phyloP scores from a whole-genome alignment of 2,113 vertebrate species.

The Apistogramma diplotaenia region DNA sequence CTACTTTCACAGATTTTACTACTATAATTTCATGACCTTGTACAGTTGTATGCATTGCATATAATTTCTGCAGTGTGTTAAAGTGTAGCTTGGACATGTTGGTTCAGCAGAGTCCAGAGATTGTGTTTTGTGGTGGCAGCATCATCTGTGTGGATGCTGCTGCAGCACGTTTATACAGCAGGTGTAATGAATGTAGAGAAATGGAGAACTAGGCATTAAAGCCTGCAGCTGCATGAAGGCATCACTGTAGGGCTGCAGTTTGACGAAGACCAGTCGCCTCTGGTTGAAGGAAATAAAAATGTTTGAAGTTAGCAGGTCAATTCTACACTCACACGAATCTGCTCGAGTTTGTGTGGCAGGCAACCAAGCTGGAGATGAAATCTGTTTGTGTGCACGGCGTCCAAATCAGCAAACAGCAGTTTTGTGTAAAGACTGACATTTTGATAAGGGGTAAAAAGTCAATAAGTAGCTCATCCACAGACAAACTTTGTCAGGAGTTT shows the following conservation, averaged over 20 bases:
- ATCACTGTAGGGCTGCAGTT: slow-evolving; percentile 18
- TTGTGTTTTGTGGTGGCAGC: not conserved
- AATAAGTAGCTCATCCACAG: not conserved
- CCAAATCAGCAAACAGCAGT: slow-evolving; percentile 11
- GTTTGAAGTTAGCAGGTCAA: slow-evolving; percentile 36
- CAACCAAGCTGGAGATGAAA: not conserved
- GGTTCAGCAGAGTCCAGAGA: not conserved
- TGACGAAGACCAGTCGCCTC: slow-evolving; percentile 68
- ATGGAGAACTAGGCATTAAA: not conserved
- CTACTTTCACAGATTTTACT: not conserved
- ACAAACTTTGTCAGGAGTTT: slow-evolving; percentile 17
- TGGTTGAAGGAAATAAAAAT: slow-evolving; percentile 60
- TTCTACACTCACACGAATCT: not conserved
- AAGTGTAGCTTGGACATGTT: not conserved
- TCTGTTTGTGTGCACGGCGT: not conserved
- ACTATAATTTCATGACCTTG: not conserved
- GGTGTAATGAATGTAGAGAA: not conserved
- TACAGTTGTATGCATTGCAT: not conserved
- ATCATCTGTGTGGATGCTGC: not conserved
- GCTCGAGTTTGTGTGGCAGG: not conserved
- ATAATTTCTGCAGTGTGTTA: not conserved
- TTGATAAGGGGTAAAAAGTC: slow-evolving; percentile 17
- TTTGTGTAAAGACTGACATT: slow-evolving; percentile 7
- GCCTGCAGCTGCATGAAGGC: not conserved
- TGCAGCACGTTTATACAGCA: not conserved